Conservation (phyloP, 35 echinoderm and acorn worm genomes). For the Amphiura filiformis region DNA sequence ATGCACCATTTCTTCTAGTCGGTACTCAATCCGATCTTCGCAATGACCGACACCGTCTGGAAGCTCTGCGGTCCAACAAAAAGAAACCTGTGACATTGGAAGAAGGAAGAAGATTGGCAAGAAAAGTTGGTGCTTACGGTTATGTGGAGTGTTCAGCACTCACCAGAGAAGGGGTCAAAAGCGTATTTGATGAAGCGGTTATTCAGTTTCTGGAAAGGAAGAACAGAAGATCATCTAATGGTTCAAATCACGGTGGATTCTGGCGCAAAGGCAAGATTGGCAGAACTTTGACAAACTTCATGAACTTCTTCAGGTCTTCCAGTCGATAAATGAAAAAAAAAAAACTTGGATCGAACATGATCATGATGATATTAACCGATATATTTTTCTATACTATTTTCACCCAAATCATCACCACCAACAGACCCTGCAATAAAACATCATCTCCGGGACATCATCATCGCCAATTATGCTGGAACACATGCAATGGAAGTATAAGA, state of each 20-base stretch:
- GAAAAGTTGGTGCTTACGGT: slow-evolving; percentile 39
- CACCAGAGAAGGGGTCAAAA: slow-evolving; percentile 49
- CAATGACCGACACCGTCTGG: slow-evolving; percentile 28
- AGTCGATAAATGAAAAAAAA: too few species aligned
- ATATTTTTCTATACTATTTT: too few species aligned
- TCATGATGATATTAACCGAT: too few species aligned
- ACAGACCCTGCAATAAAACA: too few species aligned
- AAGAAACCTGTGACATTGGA: background rate
- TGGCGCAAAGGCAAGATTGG: background rate
- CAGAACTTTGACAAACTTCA: background rate
- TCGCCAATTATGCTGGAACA: too few species aligned
- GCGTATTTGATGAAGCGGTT: slow-evolving; percentile 60
- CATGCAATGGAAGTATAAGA: too few species aligned
- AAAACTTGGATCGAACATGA: too few species aligned
- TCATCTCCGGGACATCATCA: too few species aligned
- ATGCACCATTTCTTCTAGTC: slow-evolving; percentile 50
- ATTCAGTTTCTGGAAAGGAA: background rate
- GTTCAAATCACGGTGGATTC: background rate
- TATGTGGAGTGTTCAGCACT: slow-evolving; percentile 75
- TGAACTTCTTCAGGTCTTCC: background rate
- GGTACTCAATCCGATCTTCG: slow-evolving; percentile 46
- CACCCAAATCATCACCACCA: too few species aligned
- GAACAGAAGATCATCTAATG: background rate
- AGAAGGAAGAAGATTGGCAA: slow-evolving; percentile 22
- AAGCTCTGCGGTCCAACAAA: background rate